Conservation (phyloP, 2,888 invertebrate species). For the Lapara coniferarum region DNA sequence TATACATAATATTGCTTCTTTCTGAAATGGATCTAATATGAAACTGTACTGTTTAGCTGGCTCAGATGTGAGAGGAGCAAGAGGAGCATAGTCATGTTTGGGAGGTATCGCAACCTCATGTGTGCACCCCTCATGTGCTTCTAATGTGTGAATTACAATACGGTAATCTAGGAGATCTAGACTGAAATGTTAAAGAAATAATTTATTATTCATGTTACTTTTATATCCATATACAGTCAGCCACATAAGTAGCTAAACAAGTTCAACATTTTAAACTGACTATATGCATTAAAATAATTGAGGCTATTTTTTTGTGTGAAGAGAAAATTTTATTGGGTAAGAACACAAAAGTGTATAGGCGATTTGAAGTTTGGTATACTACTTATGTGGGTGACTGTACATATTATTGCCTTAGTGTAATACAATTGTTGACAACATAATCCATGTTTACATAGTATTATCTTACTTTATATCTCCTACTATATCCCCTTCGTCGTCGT, state of each 20-base stretch:
- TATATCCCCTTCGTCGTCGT: conserved; percentile 63
- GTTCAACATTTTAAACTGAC: too few species aligned
- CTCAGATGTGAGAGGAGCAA: conserved; percentile 82
- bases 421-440: too few species aligned
- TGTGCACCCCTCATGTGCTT: conserved; percentile 95
- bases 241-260: too few species aligned
- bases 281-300: too few species aligned
- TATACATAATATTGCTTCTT: conserved; percentile 97
- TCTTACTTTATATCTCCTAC: conserved; percentile 70
- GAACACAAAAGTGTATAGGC: too few species aligned
- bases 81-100: conserved; percentile 89
- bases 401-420: too few species aligned
- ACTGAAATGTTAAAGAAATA: conserved; percentile 68
- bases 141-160: conserved; percentile 94
- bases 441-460: background rate
- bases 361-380: too few species aligned
- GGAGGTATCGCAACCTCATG: conserved; percentile 98
- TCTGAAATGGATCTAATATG: conserved; percentile 98
- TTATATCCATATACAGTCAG: too few species aligned
- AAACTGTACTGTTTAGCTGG: conserved; percentile 98
- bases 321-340: too few species aligned
- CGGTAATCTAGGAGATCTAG: conserved; percentile 90
- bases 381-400: too few species aligned
- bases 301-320: too few species aligned
- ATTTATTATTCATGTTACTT: background rate